Conservation (phyloP, 2,797 vertebrate genomes). For the Falco columbarius region DNA sequence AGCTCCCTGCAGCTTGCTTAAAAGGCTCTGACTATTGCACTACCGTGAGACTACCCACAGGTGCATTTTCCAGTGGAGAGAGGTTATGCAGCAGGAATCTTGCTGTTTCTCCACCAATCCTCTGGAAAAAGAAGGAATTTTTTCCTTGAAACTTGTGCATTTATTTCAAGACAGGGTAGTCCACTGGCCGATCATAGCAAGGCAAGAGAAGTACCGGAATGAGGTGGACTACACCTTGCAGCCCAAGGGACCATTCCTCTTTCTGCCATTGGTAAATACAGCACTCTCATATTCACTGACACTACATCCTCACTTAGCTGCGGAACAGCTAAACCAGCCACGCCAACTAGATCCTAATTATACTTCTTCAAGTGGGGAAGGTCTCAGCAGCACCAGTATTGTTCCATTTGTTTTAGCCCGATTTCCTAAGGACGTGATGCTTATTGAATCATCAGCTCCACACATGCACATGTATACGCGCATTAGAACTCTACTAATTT, state of each 20-base stretch:
- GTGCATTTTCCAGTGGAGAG: background rate
- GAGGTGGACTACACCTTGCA: background rate
- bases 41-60: background rate
- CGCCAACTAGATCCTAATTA: background rate
- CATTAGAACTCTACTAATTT: background rate
- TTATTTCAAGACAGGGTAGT: background rate
- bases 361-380: background rate
- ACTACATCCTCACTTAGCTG: background rate
- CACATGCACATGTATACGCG: rapidly evolving
- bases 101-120: background rate
- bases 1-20: slow-evolving; percentile 24
- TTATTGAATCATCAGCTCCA: background rate
- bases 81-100: background rate
- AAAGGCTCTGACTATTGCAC: background rate
- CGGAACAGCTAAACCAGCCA: background rate
- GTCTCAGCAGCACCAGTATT: background rate
- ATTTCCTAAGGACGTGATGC: background rate
- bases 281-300: background rate
- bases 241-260: background rate
- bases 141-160: background rate
- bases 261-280: background rate
- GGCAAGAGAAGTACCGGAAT: background rate
- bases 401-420: background rate
- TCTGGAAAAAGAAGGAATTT: background rate
- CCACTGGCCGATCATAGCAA: rapidly evolving